phyloP scores from a whole-genome alignment of 2,113 vertebrate species.

The Pomatostomus ruficeps region DNA sequence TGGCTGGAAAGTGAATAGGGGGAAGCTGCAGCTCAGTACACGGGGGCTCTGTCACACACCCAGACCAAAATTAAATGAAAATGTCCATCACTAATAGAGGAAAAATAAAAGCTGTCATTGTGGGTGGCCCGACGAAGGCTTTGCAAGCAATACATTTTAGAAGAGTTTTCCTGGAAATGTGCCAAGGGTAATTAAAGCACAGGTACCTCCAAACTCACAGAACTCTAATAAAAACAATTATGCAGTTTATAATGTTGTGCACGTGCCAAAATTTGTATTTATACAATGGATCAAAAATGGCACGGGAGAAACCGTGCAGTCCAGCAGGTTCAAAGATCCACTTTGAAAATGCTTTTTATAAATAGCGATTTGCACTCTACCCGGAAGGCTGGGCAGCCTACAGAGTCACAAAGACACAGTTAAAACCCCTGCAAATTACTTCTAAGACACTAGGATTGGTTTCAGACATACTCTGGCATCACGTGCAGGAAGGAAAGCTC shows the following conservation, averaged over 20 bases:
- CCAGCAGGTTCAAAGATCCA: conserved; percentile 48
- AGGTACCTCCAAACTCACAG: conserved; percentile 67
- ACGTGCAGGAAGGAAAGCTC: conserved; percentile 28
- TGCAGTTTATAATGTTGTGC: conserved; percentile 36
- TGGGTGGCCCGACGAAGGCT: conserved; percentile 60
- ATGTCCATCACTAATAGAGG: conserved; percentile 57
- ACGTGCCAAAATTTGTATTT: conserved; percentile 55
- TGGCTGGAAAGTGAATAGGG: conserved; percentile 37
- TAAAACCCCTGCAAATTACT: conserved; percentile 34
- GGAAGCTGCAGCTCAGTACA: conserved; percentile 21
- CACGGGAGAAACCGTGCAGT: not conserved
- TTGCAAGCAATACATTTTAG: conserved; percentile 51
- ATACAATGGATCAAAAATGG: conserved; percentile 53
- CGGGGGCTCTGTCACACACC: conserved; percentile 6
- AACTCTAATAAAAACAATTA: conserved; percentile 67
- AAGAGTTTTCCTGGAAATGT: conserved; percentile 54
- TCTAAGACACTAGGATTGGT: conserved; percentile 20
- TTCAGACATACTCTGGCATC: conserved; percentile 30
- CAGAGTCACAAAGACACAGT: not conserved
- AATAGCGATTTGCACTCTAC: not conserved
- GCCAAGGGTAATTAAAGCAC: conserved; percentile 64
- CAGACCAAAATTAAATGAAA: conserved; percentile 47
- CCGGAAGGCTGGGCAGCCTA: not conserved
- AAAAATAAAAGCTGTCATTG: conserved; percentile 58
- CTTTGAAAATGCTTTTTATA: conserved; percentile 38